Evolutionary conservation across 2,113 vertebrate genomes (phyloP), one percentile per base, ranked within the genome.

Genomic region (Cyphomyrus plagiostoma): DNA sequence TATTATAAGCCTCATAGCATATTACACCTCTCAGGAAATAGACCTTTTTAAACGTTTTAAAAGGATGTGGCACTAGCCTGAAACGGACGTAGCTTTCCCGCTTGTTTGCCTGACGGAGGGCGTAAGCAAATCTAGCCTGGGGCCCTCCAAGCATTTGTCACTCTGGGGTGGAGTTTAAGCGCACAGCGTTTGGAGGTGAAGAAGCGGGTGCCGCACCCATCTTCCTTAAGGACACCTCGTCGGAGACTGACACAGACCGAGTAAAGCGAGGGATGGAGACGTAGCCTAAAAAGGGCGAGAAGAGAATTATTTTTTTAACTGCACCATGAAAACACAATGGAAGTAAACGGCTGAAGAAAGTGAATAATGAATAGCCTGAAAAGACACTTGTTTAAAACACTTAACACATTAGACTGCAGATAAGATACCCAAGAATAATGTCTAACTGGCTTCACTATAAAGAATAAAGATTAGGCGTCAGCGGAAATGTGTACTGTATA

Each of bases 211-310:
- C 91, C 91, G 95, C 89, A 62, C 95, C 95, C 95, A 96, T 94
- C 94, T 94, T 96, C 93, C 91, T 95, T 62, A 96, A 93, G 70
- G 94, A 93, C 11, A 86, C 90, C 88, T 95, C 95, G 70, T 96
- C 96, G 77, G 94, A 95, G 93, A 95, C 94, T 0, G 96, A 96
- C 91, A 96, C 92, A 89, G 96, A 96, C 89, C 95, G 96, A 48
- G 91, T 92, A 88, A 93, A 93, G 70, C 94, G 92, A 56, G 92
- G 21, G 82, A 89, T 45, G 2, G 83, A 35, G 19, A 39, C 88
- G 2, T 91, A 48, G 3, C 53, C 93, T 94, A 90, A 80, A n/a
- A 52, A 89, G 92, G 19, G 26, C 85, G 91, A 4, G 88, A n/a
- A 35, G 88, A 89, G 30, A 46, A 89, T 11, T 17, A 3, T 9